phyloP scores from a whole-genome alignment of 2,888 invertebrate species.

The Poecilobothrus nobilitatus region DNA sequence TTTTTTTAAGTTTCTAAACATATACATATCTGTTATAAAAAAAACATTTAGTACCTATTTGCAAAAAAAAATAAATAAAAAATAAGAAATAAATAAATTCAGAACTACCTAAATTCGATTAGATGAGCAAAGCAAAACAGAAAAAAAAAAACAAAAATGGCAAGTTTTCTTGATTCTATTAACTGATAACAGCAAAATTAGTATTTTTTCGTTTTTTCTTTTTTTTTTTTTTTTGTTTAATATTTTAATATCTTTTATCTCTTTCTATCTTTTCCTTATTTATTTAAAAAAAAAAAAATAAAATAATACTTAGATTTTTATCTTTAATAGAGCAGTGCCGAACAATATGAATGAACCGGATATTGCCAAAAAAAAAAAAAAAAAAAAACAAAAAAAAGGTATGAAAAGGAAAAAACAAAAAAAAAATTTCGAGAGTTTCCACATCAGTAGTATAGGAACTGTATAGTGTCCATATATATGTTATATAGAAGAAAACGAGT shows the following conservation, averaged over 20 bases:
- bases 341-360: slow-evolving; percentile 6
- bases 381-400: background rate
- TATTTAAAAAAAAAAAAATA: background rate
- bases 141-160: background rate
- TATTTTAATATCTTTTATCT: background rate
- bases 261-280: background rate
- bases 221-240: background rate
- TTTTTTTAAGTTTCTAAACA: too few relatives aligned
- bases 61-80: too few relatives aligned
- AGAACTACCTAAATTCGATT: too few relatives aligned
- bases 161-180: background rate
- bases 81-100: too few relatives aligned
- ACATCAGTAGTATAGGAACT: too few relatives aligned
- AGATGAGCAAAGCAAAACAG: too few relatives aligned
- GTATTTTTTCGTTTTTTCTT: background rate
- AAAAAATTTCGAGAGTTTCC: too few relatives aligned
- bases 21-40: too few relatives aligned
- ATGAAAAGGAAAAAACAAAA: background rate
- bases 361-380: background rate
- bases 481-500: too few relatives aligned
- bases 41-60: too few relatives aligned
- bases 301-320: background rate
- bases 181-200: slow-evolving; percentile 1
- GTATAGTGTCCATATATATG: too few relatives aligned
- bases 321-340: background rate